Percentiles rank a stretch among this genome's conserved stretches.
Evolutionary conservation across 2,797 vertebrate genomes (phyloP).

Genomic region (Cottoperca gobio): DNA sequence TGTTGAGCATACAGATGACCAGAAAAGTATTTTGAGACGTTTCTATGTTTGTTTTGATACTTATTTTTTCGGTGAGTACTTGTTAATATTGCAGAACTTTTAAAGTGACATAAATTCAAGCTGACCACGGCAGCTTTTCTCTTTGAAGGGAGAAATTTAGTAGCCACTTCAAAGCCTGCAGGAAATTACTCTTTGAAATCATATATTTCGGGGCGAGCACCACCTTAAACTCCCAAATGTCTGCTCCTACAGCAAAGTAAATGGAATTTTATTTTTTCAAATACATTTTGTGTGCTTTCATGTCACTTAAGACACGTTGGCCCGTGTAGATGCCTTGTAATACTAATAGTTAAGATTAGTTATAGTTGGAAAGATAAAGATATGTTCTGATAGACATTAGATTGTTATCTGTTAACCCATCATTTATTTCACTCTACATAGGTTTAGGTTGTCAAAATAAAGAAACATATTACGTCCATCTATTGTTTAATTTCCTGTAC

Average conservation of each 20-base stretch:
- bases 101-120: not conserved
- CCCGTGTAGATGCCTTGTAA: not conserved
- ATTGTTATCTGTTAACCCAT: not conserved
- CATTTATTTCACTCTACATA: not conserved
- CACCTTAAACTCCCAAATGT: not conserved
- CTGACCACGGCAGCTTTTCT: conserved; percentile 10
- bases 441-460: not conserved
- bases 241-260: not conserved
- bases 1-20: too few relatives aligned
- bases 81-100: not conserved
- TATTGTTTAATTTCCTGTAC: conserved; percentile 10
- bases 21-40: not conserved
- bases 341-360: not conserved
- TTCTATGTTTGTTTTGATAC: not conserved
- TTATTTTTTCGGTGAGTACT: not conserved
- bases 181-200: conserved; percentile 11
- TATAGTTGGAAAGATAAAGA: not conserved
- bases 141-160: not conserved
- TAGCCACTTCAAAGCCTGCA: conserved; percentile 9
- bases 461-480: not conserved
- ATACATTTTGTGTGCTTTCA: not conserved
- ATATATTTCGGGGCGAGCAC: not conserved
- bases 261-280: not conserved
- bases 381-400: not conserved
- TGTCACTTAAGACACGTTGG: not conserved